phyloP scores from a whole-genome alignment of 2,797 vertebrate species.

The Phrynocephalus guinanensis region DNA sequence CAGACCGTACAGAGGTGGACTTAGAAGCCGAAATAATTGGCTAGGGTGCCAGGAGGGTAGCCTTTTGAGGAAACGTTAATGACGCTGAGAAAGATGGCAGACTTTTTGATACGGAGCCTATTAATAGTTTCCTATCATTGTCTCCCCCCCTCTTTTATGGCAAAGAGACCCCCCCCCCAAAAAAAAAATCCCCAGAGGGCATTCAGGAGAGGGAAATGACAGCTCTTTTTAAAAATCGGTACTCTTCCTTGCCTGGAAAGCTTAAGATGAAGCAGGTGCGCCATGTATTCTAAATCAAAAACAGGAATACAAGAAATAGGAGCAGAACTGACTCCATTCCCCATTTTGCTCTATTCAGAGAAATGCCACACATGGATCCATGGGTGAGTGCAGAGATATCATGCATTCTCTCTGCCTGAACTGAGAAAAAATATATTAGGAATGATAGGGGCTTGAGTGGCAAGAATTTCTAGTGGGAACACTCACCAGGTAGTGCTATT shows the following conservation, averaged over 20 bases:
- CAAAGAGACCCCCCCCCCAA: no score
- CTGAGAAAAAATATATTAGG: neutral
- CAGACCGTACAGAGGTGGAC: neutral
- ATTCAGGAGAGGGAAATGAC: neutral
- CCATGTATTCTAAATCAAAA: neutral
- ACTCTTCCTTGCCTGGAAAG: neutral
- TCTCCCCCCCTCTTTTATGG: no score
- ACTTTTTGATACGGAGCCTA: neutral
- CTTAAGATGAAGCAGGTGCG: neutral
- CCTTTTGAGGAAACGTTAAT: neutral
- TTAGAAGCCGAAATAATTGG: neutral
- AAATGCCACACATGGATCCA: constrained; percentile 29
- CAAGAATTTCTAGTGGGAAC: neutral
- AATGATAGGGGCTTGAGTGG: neutral
- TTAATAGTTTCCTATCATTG: neutral
- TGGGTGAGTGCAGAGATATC: neutral
- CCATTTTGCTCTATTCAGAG: constrained; percentile 19
- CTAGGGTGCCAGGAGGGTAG: neutral
- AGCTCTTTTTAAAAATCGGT: neutral
- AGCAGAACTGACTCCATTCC: neutral
- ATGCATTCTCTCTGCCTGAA: neutral
- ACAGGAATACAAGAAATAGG: neutral
- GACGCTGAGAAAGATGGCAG: neutral
- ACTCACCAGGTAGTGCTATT: no score
- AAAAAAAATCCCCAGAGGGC: no score